Evolutionary conservation across 1,140 invertebrate genomes (phyloP), one percentile per base, ranked within the genome.

Genomic region (Drosophila orena): DNA sequence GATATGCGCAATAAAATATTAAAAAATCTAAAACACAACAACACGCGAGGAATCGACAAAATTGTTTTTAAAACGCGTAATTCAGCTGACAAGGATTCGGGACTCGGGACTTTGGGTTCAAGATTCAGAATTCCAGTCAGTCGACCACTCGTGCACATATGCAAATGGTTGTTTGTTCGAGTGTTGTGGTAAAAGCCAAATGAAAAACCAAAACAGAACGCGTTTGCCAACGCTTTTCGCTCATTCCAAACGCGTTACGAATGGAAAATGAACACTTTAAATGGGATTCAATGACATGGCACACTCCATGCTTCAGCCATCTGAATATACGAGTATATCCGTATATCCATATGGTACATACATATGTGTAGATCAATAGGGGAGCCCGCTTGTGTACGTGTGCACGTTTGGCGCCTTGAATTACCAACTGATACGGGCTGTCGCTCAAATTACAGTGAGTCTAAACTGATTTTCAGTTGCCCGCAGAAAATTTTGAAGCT

Each of bases 1-100:
- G 84, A 88, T 88, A 88, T 88, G 84, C 79, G 84, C 84, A 88
- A 88, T 88, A 88, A 79, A 88, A 88, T 89, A 88, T 88, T 88
- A 80, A 86, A 86, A 85, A 55, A 61, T 20, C 50, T 49, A 71
- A 71, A 71, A 57, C 64, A 71, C 66, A 72, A 60, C 64, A 69
- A 42, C 54, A 72, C 44, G 34, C 34, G 22, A 46, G 17, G 54
- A 75, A 86, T 88, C 78, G 79, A 74, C 76, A 83, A 88, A 88
- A 88, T 88, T 89, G 83, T 88, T 88, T 88, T 88, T 88, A 88
- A 89, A 86, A 78, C 84, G 84, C 83, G 79, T 88, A 88, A 88
- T 88, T 88, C 83, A 88, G 76, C 71, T 72, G 75, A 72, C 83
- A 69, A 74, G 70, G 71, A 62, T 34, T 59, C 24, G 37, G 35